These are phyloP conservation scores for Scarus forsteni DNA, from an alignment of 2,797 vertebrate genomes.

Conservation along the genomic window DNA sequence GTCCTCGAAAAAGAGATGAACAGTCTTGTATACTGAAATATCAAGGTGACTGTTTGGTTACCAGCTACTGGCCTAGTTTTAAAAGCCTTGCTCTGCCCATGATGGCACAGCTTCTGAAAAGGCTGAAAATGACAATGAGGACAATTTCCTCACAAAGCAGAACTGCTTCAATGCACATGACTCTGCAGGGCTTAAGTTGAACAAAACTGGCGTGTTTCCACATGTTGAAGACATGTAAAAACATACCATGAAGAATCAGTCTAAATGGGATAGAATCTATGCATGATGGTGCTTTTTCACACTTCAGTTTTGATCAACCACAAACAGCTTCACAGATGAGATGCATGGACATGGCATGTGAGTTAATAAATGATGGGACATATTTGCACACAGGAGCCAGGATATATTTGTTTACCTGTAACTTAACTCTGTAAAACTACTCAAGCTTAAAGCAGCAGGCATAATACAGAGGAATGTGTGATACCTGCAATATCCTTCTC, in stretches of 20 bases:
- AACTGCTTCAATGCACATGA: conserved; percentile 20
- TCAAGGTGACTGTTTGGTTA: background rate
- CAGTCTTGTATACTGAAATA: background rate
- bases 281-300: too few relatives aligned
- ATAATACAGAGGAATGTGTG: conserved; percentile 17
- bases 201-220: conserved; percentile 24
- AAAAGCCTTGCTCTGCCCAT: background rate
- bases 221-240: background rate
- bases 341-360: background rate
- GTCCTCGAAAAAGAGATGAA: background rate
- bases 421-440: background rate
- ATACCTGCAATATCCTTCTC: conserved; percentile 90
- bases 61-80: conserved; percentile 21
- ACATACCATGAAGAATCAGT: background rate
- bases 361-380: background rate
- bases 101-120: background rate
- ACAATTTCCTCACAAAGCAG: conserved; percentile 5
- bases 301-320: background rate
- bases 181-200: conserved; percentile 22
- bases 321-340: background rate
- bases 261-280: background rate
- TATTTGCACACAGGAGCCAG: background rate
- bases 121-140: background rate
- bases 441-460: background rate
- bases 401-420: background rate